Conservation (phyloP, 2,113 vertebrate species). For the Merops nubicus region DNA sequence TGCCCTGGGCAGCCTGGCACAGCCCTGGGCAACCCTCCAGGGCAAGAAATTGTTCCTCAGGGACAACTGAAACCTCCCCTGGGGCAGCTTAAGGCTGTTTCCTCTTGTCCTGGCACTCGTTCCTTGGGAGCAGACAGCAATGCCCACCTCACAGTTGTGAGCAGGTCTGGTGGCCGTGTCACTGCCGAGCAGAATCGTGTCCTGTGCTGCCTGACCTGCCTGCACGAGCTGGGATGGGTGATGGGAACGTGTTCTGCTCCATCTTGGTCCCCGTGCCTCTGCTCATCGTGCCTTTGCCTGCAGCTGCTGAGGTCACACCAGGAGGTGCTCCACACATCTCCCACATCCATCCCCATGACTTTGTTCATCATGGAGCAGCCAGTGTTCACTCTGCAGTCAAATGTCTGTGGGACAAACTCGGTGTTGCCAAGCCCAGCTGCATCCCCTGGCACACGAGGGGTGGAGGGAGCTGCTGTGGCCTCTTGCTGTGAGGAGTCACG, state of each 20-base stretch:
- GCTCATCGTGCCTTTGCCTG: not conserved
- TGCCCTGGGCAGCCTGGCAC: too few relatives aligned
- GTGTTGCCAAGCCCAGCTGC: fast-evolving
- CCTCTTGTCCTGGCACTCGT: too few relatives aligned
- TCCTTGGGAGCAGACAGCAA: too few relatives aligned
- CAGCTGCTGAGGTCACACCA: not conserved
- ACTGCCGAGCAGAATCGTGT: not conserved
- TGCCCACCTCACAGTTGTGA: not conserved
- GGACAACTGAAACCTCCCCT: too few relatives aligned
- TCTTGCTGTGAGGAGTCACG: not conserved
- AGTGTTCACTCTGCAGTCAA: too few relatives aligned
- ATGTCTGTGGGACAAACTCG: fast-evolving
- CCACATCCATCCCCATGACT: fast-evolving
- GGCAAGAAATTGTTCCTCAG: too few relatives aligned
- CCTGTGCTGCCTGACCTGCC: not conserved
- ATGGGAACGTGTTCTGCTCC: fast-evolving
- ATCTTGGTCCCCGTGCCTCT: not conserved
- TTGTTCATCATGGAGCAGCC: not conserved
- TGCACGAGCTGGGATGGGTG: not conserved
- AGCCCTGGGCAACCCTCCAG: too few relatives aligned
- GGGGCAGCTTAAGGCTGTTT: too few relatives aligned
- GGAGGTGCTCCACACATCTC: not conserved
- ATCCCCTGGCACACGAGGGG: too few relatives aligned
- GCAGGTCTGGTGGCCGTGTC: too few relatives aligned
- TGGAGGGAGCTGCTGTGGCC: not conserved